Evolutionary conservation across 1,140 invertebrate species (phyloP).

Genomic region (Ips typographus): DNA sequence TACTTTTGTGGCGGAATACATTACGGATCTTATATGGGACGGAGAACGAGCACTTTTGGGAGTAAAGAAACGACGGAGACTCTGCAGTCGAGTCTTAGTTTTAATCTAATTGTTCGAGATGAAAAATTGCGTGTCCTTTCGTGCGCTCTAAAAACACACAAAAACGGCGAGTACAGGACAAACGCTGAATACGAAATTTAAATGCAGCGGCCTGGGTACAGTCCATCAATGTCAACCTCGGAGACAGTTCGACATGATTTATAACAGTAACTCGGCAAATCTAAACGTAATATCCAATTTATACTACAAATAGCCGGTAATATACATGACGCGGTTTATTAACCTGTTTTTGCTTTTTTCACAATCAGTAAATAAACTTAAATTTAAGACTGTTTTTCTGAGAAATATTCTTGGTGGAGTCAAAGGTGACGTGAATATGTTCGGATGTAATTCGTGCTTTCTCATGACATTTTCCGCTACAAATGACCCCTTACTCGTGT

Average conservation of each 20-base stretch:
- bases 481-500: slow-evolving; percentile 21
- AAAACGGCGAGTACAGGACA: slow-evolving; percentile 25
- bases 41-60: slow-evolving; percentile 18
- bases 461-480: slow-evolving; percentile 30
- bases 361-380: background rate
- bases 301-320: slow-evolving; percentile 37
- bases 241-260: slow-evolving; percentile 39
- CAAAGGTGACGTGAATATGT: slow-evolving; percentile 21
- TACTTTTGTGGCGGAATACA: slow-evolving; percentile 34
- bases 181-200: slow-evolving; percentile 37
- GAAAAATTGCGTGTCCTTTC: slow-evolving; percentile 36
- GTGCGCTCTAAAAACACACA: slow-evolving; percentile 31
- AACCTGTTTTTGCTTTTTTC: slow-evolving; percentile 3
- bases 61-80: slow-evolving; percentile 14
- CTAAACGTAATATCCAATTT: slow-evolving; percentile 38
- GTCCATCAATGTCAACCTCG: slow-evolving; percentile 37
- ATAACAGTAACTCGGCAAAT: slow-evolving; percentile 9
- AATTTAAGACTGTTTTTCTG: background rate
- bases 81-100: slow-evolving; percentile 33
- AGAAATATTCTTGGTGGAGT: slow-evolving; percentile 7
- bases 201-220: slow-evolving; percentile 26
- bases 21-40: slow-evolving; percentile 27
- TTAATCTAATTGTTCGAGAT: slow-evolving; percentile 38
- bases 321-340: slow-evolving; percentile 30
- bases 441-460: slow-evolving; percentile 21